Evolutionary conservation across 1,140 invertebrate species (phyloP).

Genomic region (Drosophila novamexicana): DNA sequence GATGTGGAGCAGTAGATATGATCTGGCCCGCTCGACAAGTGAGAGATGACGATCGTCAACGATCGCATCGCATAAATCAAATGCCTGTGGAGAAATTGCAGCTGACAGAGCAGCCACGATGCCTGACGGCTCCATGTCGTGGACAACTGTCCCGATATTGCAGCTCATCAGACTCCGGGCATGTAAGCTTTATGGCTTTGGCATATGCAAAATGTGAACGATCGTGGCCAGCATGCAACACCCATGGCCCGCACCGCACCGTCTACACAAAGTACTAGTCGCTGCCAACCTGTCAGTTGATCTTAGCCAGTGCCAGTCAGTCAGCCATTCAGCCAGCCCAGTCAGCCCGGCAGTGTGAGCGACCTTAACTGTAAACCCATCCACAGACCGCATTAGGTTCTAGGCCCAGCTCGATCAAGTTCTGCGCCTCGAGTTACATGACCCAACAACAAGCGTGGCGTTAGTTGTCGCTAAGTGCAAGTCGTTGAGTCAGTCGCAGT

Average conservation of each 20-base stretch:
- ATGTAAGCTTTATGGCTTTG: conserved; percentile 50
- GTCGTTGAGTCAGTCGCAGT: conserved; percentile 34
- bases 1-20: conserved; percentile 58
- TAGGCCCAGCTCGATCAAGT: conserved; percentile 12
- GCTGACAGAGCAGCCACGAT: conserved; percentile 66
- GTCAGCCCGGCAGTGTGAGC: conserved; percentile 45
- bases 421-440: conserved; percentile 67
- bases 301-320: conserved; percentile 39
- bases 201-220: conserved; percentile 66
- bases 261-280: background rate
- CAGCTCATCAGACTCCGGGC: conserved; percentile 32
- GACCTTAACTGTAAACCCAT: conserved; percentile 79
- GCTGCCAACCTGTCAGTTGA: conserved; percentile 68
- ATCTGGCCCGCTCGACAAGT: conserved; percentile 54
- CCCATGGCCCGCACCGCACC: conserved; percentile 34
- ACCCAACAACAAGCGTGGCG: conserved; percentile 63
- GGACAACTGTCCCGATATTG: conserved; percentile 72
- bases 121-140: conserved; percentile 22
- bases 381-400: conserved; percentile 61
- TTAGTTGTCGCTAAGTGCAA: conserved; percentile 80
- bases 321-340: conserved; percentile 13
- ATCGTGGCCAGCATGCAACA: conserved; percentile 75
- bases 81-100: conserved; percentile 69
- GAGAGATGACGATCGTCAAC: conserved; percentile 62
- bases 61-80: conserved; percentile 75